phyloP scores from a whole-genome alignment of 2,797 vertebrate species.

The Carcharodon carcharias region DNA sequence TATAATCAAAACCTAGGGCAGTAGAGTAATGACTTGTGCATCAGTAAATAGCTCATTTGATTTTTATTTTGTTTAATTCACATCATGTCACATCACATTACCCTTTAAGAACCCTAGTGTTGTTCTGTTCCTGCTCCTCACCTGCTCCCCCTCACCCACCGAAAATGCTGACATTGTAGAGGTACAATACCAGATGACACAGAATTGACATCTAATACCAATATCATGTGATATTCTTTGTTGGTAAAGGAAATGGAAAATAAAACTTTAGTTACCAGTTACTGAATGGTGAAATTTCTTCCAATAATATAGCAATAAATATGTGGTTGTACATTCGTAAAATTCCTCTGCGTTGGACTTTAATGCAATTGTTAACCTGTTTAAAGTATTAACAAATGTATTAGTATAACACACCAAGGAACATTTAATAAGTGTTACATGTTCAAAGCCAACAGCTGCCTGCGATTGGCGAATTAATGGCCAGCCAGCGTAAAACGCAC shows the following conservation, averaged over 20 bases:
- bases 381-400: neutral
- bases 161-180: neutral
- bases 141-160: neutral
- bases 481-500: too few relatives aligned
- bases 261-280: neutral
- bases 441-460: too few relatives aligned
- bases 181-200: neutral
- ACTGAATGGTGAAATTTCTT: neutral
- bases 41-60: conserved; percentile 27
- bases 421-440: neutral
- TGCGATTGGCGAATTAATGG: too few relatives aligned
- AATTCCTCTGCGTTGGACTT: neutral
- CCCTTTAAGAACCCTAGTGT: neutral
- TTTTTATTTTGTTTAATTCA: conserved; percentile 22
- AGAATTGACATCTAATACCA: neutral
- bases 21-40: conserved; percentile 8
- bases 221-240: neutral
- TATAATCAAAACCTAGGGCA: conserved; percentile 26
- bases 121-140: neutral
- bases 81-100: conserved; percentile 14
- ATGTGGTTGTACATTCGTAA: neutral
- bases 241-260: neutral
- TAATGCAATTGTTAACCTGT: neutral
- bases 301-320: neutral
- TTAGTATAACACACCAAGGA: neutral